These are phyloP conservation scores for Clamator glandarius DNA, from an alignment of 2,797 vertebrate species.

Conservation along the genomic window DNA sequence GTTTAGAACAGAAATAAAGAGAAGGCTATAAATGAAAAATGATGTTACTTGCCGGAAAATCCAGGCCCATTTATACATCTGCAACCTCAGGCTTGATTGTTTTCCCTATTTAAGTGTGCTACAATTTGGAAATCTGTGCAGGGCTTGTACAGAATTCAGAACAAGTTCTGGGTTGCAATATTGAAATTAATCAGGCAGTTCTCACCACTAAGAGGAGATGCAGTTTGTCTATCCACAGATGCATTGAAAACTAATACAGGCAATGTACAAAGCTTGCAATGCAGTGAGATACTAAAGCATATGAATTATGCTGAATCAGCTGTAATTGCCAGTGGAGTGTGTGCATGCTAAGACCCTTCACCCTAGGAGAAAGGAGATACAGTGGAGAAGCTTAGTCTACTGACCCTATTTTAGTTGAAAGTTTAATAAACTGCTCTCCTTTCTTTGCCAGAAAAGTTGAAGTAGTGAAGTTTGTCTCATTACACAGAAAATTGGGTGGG, in stretches of 20 bases:
- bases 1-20: background rate
- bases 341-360: background rate
- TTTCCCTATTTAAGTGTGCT: background rate
- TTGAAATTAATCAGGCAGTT: background rate
- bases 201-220: background rate
- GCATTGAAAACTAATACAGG: background rate
- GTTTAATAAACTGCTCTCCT: background rate
- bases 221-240: background rate
- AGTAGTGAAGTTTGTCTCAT: background rate
- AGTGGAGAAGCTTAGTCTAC: background rate
- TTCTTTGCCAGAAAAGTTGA: background rate
- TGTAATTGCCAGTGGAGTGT: background rate
- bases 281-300: background rate
- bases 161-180: background rate
- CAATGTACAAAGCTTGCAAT: background rate
- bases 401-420: background rate
- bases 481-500: background rate
- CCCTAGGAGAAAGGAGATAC: background rate
- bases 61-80: background rate
- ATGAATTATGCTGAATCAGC: background rate
- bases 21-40: background rate
- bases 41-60: background rate
- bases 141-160: background rate
- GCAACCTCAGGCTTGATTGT: background rate
- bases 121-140: background rate